Conservation (phyloP, 1,140 invertebrate genomes). For the Drosophila pectinifera region DNA sequence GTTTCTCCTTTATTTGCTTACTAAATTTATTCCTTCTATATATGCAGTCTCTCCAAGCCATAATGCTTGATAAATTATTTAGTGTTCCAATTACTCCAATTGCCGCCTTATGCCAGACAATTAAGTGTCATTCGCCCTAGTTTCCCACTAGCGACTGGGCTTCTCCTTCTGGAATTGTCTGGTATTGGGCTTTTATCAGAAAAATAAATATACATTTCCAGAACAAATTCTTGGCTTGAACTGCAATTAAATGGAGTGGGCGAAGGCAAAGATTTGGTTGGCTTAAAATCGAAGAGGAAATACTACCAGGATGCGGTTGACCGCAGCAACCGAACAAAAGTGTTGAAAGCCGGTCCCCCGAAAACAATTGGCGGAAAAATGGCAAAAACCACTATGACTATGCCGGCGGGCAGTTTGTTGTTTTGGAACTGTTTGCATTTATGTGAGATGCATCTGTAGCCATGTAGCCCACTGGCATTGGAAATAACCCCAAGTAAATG, state of each 20-base stretch:
- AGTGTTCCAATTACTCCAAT: background rate
- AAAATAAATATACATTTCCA: background rate
- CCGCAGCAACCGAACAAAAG: slow-evolving; percentile 49
- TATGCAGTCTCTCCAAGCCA: too few species aligned
- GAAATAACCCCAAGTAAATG: slow-evolving; percentile 79
- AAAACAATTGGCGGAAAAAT: slow-evolving; percentile 72
- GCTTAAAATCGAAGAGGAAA: slow-evolving; percentile 9
- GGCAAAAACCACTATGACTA: slow-evolving; percentile 33
- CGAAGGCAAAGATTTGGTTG: background rate
- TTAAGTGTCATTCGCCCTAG: background rate
- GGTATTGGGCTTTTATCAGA: background rate
- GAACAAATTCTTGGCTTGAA: slow-evolving; percentile 5
- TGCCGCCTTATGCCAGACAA: background rate
- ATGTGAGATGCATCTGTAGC: slow-evolving; percentile 47
- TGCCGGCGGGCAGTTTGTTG: slow-evolving; percentile 9
- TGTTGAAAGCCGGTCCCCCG: slow-evolving; percentile 40
- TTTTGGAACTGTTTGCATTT: slow-evolving; percentile 50
- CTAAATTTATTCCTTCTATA: too few species aligned
- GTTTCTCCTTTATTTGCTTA: too few species aligned
- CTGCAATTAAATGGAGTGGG: background rate
- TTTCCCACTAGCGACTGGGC: background rate
- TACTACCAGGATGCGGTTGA: slow-evolving; percentile 38
- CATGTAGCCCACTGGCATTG: slow-evolving; percentile 35
- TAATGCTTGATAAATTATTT: background rate
- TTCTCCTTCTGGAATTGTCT: background rate